Evolutionary conservation across 2,888 invertebrate genomes (phyloP).

Genomic region (Amblyjoppa fuscipennis): DNA sequence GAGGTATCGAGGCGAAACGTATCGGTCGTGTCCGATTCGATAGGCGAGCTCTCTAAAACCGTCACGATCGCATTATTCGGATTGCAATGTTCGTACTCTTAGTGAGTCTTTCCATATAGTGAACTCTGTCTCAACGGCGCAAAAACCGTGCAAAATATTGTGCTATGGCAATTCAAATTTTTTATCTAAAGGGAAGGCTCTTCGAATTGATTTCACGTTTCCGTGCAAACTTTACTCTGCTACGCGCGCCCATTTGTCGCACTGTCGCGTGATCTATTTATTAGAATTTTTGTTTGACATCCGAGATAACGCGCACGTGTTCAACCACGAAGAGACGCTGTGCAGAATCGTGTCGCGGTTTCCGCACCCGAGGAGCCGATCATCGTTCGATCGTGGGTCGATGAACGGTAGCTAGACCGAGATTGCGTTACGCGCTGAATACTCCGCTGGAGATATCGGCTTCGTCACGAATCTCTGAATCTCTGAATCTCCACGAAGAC

Average conservation of each 20-base stretch:
- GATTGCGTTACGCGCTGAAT: slow-evolving; percentile 64
- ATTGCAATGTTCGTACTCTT: neutral
- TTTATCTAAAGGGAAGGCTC: neutral
- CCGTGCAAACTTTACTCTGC: neutral
- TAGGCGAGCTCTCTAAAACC: slow-evolving; percentile 2
- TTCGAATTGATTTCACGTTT: slow-evolving; percentile 14
- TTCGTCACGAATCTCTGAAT: slow-evolving; percentile 33
- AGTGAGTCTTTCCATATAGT: neutral
- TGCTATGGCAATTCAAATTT: neutral
- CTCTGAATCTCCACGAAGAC: neutral
- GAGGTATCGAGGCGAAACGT: neutral
- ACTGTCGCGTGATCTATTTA: neutral
- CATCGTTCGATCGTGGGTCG: slow-evolving; percentile 64
- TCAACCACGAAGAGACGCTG: neutral
- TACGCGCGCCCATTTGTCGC: neutral
- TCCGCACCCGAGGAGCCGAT: slow-evolving; percentile 55
- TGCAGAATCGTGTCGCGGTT: slow-evolving; percentile 57
- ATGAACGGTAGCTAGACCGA: slow-evolving; percentile 67
- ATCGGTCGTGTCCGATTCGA: neutral
- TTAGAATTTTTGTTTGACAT: neutral
- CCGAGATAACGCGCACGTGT: slow-evolving; percentile 15
- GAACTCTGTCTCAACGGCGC: neutral
- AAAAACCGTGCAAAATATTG: neutral
- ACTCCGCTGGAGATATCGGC: slow-evolving; percentile 41
- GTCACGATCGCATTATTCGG: neutral